Base-by-base conservation (phyloP, 2,113 vertebrate genomes). In the Rhagologus leucostigma region DNA sequence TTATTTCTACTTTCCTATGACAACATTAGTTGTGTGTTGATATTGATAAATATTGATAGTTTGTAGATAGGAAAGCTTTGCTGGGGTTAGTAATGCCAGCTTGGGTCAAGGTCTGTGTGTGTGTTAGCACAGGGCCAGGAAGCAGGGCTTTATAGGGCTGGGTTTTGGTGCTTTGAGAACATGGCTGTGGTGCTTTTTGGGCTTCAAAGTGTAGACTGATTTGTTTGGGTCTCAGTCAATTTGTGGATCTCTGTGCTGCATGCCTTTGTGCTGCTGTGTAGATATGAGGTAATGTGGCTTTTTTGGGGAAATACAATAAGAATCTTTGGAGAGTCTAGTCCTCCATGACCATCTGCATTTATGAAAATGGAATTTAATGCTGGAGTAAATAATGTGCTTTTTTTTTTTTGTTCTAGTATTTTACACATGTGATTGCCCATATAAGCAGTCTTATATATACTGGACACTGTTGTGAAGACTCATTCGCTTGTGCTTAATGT, bases 201-300 rank as follows among this genome's bases (percentile, higher is more conserved):
- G 26, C 22, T 67, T 64, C 24, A 15, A 32, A 82, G 5, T 1
- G 3, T 9, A 13, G 30, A 4, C 12, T 74, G 50, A 27, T 26
- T 33, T 68, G 8, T 69, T 26, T 33, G 24, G 35, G 14, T 53
- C 27, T 81, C 46, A 7, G 10, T 19, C 29, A 13, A 15, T 49
- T 69, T 3, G 3, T 24, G 41, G 2, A 19, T 33, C 33, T 81
- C 24, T 59, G 32, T 50, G 56, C 24, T 46, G 22, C 30, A 18
- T 14, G 12, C 12, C 32, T 68, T 33, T 55, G 29, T 65, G 53
- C 18, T 29, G 29, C 27, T 60, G 15, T 32, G 18, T 41, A 69
- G 23, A 20, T 3, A 2, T 3, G 22, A 75, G 9, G 7, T 41
- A 10, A 32, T 1, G 1, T 53, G 29, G 8, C 13, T 56, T 37